Evolutionary conservation across 1,140 invertebrate genomes (phyloP).

Genomic region (Condylostylus longicornis): DNA sequence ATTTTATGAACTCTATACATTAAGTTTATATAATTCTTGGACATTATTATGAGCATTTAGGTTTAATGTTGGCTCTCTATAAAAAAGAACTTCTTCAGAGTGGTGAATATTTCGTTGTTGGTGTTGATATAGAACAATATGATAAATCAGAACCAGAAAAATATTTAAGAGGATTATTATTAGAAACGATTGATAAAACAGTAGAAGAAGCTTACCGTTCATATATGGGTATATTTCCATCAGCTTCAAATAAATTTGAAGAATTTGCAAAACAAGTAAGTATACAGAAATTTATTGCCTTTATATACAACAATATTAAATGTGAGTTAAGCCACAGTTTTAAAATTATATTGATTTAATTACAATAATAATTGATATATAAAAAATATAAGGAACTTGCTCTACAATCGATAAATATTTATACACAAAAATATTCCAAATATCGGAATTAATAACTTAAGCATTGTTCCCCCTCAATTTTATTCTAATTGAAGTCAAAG

Average conservation of each 20-base stretch:
- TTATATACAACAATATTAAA: too few species aligned
- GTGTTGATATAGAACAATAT: slow-evolving; percentile 79
- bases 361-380: too few species aligned
- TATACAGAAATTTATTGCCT: too few species aligned
- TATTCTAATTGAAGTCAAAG: too few species aligned
- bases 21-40: slow-evolving; percentile 87
- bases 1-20: too few species aligned
- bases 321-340: too few species aligned
- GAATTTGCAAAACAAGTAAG: slow-evolving; percentile 48
- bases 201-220: slow-evolving; percentile 43
- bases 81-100: slow-evolving; percentile 65
- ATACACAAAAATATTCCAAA: too few species aligned
- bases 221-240: slow-evolving; percentile 59
- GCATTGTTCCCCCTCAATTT: too few species aligned
- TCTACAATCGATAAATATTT: too few species aligned
- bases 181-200: slow-evolving; percentile 36
- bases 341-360: too few species aligned
- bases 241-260: slow-evolving; percentile 51
- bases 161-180: slow-evolving; percentile 57
- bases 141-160: slow-evolving; percentile 54
- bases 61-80: slow-evolving; percentile 65
- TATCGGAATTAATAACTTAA: too few species aligned
- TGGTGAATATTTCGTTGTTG: slow-evolving; percentile 44
- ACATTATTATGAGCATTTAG: slow-evolving; percentile 72
- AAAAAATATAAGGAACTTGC: too few species aligned